phyloP scores from a whole-genome alignment of 2,113 vertebrate species.

The Trachemys scripta region DNA sequence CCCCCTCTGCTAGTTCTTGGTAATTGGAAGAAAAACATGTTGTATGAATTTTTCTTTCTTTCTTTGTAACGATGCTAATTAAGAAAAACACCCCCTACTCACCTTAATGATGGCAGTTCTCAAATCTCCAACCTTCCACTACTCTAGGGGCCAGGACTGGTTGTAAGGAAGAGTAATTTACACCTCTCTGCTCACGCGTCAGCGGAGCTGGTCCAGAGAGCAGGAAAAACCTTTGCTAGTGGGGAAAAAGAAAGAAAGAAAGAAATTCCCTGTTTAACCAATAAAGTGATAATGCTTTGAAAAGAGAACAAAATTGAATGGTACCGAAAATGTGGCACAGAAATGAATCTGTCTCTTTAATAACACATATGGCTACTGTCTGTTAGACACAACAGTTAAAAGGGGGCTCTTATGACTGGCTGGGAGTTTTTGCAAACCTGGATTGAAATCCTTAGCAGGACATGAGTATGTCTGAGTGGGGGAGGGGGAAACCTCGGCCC shows the following conservation, averaged over 20 bases:
- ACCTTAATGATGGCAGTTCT: conserved; percentile 49
- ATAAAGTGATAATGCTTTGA: neutral
- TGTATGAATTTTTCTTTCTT: neutral
- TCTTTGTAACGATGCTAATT: neutral
- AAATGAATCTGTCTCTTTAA: neutral
- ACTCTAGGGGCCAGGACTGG: neutral
- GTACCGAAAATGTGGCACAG: accelerated
- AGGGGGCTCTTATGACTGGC: accelerated
- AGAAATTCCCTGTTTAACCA: neutral
- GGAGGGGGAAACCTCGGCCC: neutral
- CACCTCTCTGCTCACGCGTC: conserved; percentile 8
- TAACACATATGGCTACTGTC: neutral
- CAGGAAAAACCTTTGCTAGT: conserved; percentile 17
- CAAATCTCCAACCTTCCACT: conserved; percentile 35
- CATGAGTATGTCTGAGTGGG: neutral
- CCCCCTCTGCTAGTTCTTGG: neutral
- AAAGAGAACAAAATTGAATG: neutral
- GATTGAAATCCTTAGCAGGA: neutral
- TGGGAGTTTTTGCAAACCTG: neutral
- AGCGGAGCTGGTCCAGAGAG: conserved; percentile 39
- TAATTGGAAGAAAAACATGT: conserved; percentile 12
- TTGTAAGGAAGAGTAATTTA: conserved; percentile 47
- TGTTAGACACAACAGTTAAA: neutral
- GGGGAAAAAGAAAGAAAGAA: neutral
- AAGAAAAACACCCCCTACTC: conserved; percentile 15